A percentile compares a stretch with the other conserved stretches of the same genome.
phyloP scores from a whole-genome alignment of 2,888 invertebrate genomes.

The Cryptocephalus moraei region DNA sequence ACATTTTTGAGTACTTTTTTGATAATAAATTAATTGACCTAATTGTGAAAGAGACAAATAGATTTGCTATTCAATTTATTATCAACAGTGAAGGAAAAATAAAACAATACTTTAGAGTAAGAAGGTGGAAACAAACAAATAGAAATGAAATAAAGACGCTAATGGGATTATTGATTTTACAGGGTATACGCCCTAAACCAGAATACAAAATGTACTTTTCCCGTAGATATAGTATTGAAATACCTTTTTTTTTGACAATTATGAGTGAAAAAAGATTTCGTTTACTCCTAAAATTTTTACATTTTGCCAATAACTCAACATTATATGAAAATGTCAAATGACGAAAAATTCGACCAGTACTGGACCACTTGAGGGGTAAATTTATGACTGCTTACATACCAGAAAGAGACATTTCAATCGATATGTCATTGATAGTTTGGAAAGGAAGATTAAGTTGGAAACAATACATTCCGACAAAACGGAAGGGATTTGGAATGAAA shows the following conservation, averaged over 20 bases:
- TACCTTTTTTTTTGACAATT: too few species aligned
- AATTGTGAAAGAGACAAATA: too few species aligned
- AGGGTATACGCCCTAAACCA: neutral
- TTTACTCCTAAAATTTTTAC: too few species aligned
- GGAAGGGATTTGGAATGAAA: constrained; percentile 5
- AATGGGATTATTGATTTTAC: neutral
- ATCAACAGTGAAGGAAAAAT: neutral
- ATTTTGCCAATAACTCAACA: too few species aligned
- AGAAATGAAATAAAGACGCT: neutral
- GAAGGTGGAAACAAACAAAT: neutral
- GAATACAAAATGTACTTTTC: constrained; percentile 1
- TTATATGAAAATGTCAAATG: too few species aligned
- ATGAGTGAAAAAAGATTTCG: too few species aligned
- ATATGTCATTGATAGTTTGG: neutral
- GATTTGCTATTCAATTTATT: too few species aligned
- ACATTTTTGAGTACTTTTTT: too few species aligned
- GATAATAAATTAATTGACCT: too few species aligned
- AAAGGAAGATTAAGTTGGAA: constrained; percentile 5
- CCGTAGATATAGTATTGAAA: too few species aligned
- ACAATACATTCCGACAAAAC: constrained; percentile 7
- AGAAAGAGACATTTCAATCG: neutral
- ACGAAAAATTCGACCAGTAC: neutral
- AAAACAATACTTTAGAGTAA: neutral
- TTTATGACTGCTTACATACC: neutral
- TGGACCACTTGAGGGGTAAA: neutral